Evolutionary conservation across 1,140 invertebrate genomes (phyloP), one percentile per base, ranked within the genome.

Genomic region (Cherax destructor): DNA sequence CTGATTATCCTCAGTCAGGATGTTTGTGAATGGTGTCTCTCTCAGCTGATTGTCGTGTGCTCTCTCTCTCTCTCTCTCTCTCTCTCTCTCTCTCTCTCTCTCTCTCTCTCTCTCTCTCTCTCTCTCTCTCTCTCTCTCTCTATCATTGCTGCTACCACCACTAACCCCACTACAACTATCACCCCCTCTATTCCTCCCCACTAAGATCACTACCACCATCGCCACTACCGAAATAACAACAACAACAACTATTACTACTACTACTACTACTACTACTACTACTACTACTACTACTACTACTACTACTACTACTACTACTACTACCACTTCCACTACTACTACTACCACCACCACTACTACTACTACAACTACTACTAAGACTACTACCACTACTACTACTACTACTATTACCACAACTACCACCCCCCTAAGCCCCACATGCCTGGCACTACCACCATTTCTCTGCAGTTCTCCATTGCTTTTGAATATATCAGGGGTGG

Each of bases 401-500:
- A 56, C 3, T 13, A 7, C 52, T 0, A 56, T 3, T 56, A 56
- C n/a, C 21, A 47, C 83, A 47, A 41, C n/a, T 41, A 41, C 61
- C 18, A 30, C 11, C 4, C 49, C 83, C 49, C 83, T 30, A 52
- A 5, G 4, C 59, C 83, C 18, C 41, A 13, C 50, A 16, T 30
- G 5, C 11, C 30, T 72, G 6, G 10, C 18, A 11, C 83, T 65
- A 56, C 49, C 83, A 47, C 49, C 61, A 65, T 65, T 65, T 11
- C 61, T 65, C 0, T 65, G 83, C 74, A 72, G 65, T 41, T 85
- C 74, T 85, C 61, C 74, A 72, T 85, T 74, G 65, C 52, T 85
- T 65, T 65, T 85, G 83, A 85, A 85, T 85, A 41, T 74, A 65
- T n/a, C 83, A 85, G 83, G 83, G 83, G 65, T 85, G 83, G 65